Evolutionary conservation across 1,140 invertebrate genomes (phyloP).

Genomic region (Brachionus paranguensis): DNA sequence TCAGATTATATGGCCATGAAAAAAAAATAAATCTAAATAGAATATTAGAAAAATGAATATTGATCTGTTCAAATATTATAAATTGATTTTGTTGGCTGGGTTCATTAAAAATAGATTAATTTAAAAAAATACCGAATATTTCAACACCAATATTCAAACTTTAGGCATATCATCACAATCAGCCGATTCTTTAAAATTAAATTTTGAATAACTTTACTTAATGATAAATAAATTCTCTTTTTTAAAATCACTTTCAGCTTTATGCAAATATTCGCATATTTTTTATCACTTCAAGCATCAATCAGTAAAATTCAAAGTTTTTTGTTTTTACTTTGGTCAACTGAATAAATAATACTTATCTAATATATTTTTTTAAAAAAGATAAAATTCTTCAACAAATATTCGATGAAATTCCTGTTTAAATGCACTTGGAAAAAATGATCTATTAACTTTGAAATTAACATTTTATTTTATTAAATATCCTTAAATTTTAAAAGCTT

Average conservation of each 20-base stretch:
- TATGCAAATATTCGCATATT: not conserved
- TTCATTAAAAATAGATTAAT: not conserved
- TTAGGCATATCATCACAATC: not conserved
- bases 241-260: not conserved
- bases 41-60: not conserved
- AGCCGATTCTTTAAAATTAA: not conserved
- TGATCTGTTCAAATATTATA: not conserved
- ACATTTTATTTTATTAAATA: too few species aligned
- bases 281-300: not conserved
- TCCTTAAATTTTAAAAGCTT: too few species aligned
- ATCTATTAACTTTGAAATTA: not conserved
- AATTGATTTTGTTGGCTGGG: not conserved
- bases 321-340: not conserved
- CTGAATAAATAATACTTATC: not conserved
- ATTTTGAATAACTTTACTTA: not conserved
- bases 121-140: not conserved
- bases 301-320: not conserved
- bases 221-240: not conserved
- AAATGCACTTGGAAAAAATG: not conserved
- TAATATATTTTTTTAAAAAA: not conserved
- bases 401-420: not conserved
- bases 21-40: not conserved
- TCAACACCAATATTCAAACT: not conserved
- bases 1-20: not conserved
- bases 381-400: not conserved